A percentile compares a stretch with the other conserved stretches of the same genome.
These are phyloP conservation scores for Bombus affinis DNA, from an alignment of 1,140 invertebrate genomes.

Conservation along the genomic window DNA sequence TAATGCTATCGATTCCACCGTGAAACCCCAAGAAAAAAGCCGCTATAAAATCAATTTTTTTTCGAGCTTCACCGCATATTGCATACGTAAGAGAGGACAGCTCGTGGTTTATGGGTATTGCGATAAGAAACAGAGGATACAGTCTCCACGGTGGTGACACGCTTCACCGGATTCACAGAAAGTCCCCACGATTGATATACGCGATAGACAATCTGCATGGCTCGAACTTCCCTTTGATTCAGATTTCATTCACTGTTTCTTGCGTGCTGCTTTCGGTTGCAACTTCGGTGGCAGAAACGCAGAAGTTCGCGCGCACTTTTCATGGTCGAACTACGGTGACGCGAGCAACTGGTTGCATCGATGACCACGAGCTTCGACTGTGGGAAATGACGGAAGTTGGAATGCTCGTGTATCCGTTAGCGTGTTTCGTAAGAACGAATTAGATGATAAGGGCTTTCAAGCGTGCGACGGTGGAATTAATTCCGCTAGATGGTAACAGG, in stretches of 20 bases:
- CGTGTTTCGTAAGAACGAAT: slow-evolving; percentile 25
- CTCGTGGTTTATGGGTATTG: background rate
- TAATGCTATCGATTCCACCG: slow-evolving; percentile 3
- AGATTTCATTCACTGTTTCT: background rate
- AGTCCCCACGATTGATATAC: background rate
- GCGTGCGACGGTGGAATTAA: background rate
- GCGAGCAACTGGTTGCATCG: slow-evolving; percentile 29
- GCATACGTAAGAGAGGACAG: background rate
- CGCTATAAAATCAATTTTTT: background rate
- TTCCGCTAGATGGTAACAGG: background rate
- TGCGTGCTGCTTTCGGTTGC: too few relatives aligned
- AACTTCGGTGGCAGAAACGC: background rate
- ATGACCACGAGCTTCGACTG: slow-evolving; percentile 39
- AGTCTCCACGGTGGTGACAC: background rate
- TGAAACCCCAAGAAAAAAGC: background rate
- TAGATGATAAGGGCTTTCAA: slow-evolving; percentile 22
- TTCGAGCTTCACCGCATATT: background rate
- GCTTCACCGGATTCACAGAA: background rate
- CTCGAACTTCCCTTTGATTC: background rate
- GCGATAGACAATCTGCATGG: background rate
- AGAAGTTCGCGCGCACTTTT: background rate
- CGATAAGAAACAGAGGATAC: background rate
- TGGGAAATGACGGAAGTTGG: slow-evolving; percentile 38
- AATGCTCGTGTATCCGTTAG: slow-evolving; percentile 23
- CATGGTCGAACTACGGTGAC: background rate